Percentiles rank a stretch among this genome's conserved stretches.
These are phyloP conservation scores for Rhynchopsitta pachyrhyncha DNA, from an alignment of 2,113 vertebrate genomes.

Conservation along the genomic window DNA sequence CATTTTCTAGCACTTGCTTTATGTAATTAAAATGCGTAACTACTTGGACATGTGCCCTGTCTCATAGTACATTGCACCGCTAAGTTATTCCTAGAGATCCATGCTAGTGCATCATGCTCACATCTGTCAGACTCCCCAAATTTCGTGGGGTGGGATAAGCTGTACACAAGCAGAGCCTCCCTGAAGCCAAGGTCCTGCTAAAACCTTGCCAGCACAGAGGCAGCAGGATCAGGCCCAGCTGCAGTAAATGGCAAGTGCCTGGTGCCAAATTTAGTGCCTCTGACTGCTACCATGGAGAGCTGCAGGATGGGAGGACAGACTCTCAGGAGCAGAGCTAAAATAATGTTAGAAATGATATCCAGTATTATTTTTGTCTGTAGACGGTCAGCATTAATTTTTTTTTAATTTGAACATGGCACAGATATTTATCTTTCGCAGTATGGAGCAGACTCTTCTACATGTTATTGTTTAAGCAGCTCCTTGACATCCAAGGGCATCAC, in stretches of 20 bases:
- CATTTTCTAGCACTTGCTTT: neutral
- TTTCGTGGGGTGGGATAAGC: neutral
- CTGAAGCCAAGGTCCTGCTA: neutral
- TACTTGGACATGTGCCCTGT: neutral
- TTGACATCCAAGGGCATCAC: neutral
- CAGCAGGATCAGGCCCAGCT: neutral
- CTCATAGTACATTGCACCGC: neutral
- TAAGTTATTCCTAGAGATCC: neutral
- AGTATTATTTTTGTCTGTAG: neutral
- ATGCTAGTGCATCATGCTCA: fast-evolving
- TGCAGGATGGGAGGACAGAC: neutral
- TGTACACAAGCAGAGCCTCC: neutral
- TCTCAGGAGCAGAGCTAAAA: neutral
- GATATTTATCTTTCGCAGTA: neutral
- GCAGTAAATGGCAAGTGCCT: neutral
- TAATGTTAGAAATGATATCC: neutral
- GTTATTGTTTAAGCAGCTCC: neutral
- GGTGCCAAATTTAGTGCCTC: neutral
- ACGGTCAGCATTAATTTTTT: neutral
- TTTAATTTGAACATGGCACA: neutral
- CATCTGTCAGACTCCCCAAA: neutral
- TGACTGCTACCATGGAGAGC: neutral
- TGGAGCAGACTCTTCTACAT: neutral
- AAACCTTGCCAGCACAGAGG: neutral
- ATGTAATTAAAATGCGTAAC: neutral